Percentiles rank a stretch among this genome's conserved stretches.
Evolutionary conservation across 2,113 vertebrate genomes (phyloP).

Genomic region (Phyllopteryx taeniolatus): DNA sequence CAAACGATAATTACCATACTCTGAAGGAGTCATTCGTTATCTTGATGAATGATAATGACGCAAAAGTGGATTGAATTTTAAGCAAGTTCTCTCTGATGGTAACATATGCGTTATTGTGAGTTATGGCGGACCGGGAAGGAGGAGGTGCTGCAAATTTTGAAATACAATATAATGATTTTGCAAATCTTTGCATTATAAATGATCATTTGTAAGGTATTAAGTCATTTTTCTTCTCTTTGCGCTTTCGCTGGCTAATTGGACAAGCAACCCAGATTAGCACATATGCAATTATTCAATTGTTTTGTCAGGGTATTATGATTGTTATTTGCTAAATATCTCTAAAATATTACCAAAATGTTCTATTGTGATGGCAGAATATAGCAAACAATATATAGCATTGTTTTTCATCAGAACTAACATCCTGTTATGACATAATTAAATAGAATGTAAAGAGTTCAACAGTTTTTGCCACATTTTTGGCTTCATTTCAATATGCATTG

Average conservation of each 20-base stretch:
- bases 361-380: too few relatives aligned
- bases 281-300: not conserved
- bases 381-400: too few relatives aligned
- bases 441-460: too few relatives aligned
- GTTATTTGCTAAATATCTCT: too few relatives aligned
- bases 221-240: not conserved
- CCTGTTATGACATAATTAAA: too few relatives aligned
- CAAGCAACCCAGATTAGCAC: conserved; percentile 28
- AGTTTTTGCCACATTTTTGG: too few relatives aligned
- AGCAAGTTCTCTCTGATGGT: conserved; percentile 99
- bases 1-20: conserved; percentile 99
- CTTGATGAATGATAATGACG: conserved; percentile 99
- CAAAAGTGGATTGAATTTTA: conserved; percentile 99
- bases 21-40: conserved; percentile 99
- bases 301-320: too few relatives aligned
- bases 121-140: conserved; percentile 88
- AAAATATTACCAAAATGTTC: too few relatives aligned
- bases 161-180: conserved; percentile 52
- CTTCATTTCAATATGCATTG: too few relatives aligned
- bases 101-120: conserved; percentile 99
- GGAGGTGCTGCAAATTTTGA: conserved; percentile 83
- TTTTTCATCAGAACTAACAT: too few relatives aligned
- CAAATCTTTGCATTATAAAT: not conserved
- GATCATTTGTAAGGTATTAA: not conserved
- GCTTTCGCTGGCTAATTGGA: conserved; percentile 30